Evolutionary conservation across 2,113 vertebrate genomes (phyloP).

Genomic region (Cololabis saira): DNA sequence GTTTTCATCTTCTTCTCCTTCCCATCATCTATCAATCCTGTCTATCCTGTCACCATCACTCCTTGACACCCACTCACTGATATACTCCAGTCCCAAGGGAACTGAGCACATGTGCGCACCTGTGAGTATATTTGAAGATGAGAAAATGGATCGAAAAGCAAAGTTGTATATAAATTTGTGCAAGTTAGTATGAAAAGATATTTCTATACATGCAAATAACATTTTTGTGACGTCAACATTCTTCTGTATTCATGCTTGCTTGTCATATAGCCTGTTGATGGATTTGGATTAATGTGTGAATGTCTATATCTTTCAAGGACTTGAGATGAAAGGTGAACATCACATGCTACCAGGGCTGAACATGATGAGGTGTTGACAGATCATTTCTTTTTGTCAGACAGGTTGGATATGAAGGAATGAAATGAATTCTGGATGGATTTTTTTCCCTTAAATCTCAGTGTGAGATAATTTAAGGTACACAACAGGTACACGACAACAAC

Average conservation of each 20-base stretch:
- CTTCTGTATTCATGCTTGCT: background rate
- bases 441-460: slow-evolving; percentile 1
- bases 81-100: slow-evolving; percentile 47
- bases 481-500: background rate
- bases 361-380: slow-evolving; percentile 25
- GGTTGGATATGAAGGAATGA: slow-evolving; percentile 1
- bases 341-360: background rate
- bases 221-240: background rate
- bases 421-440: slow-evolving; percentile 15
- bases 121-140: slow-evolving; percentile 54
- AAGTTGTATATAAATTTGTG: background rate
- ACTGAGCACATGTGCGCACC: slow-evolving; percentile 31
- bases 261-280: background rate
- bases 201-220: background rate
- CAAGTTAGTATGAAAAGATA: background rate
- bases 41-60: slow-evolving; percentile 68
- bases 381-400: slow-evolving; percentile 24
- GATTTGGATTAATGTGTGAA: slow-evolving; percentile 8
- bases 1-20: slow-evolving; percentile 67
- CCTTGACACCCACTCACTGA: slow-evolving; percentile 59
- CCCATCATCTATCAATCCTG: slow-evolving; percentile 67
- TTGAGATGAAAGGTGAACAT: slow-evolving; percentile 23
- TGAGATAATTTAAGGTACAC: no score
- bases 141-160: slow-evolving; percentile 41
- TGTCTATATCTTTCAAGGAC: background rate